Base-by-base conservation (phyloP, 2,888 invertebrate species). In the Helicoverpa assulta region DNA sequence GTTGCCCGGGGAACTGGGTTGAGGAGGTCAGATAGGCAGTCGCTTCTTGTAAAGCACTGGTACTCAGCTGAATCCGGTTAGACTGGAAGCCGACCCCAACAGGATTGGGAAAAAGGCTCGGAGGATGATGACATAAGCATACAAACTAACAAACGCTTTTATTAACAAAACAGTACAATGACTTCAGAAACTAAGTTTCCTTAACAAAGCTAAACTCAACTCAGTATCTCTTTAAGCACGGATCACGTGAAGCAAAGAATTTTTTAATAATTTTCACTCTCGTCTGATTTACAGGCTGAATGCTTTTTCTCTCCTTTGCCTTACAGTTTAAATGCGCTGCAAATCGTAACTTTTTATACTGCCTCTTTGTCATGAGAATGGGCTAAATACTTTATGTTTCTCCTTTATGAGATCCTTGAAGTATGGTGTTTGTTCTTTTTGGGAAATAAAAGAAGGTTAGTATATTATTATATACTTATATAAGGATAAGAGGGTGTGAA, bases 261-360 rank as follows among this genome's bases (percentile, higher is more conserved):
- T 81, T 82, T 82, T 84, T 82, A 82, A 85, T 85, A 84, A 84
- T 85, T 84, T 82, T 65, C 72, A 52, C 63, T 70, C 54, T 29
- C 67, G 58, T 71, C 68, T 83, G 81, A 85, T 85, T 85, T 84
- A 84, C 80, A 50, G 69, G 56, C 55, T 37, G 33, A 55, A 40
- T 73, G 73, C 50, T 76, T 63, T 64, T 59, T 52, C 64, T 55
- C 52, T 59, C 58, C 61, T 43, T n/a, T 55, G 67, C 69, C 66
- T 63, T 60, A 67, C 64, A 21, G 54, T 68, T 55, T 55, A 76
- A 70, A 75, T 67, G 64, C 26, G 67, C 60, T 57, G 21, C 58
- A 69, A 67, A 66, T 69, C 66, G 76, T 73, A 52, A 81, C 65
- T 76, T 81, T 81, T 75, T 78, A 78, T 67, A 75, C 60, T 55